Percentiles rank a stretch among this genome's conserved stretches.
These are phyloP conservation scores for Crocidura indochinensis DNA, from an alignment of 2,797 vertebrate genomes.

Conservation along the genomic window DNA sequence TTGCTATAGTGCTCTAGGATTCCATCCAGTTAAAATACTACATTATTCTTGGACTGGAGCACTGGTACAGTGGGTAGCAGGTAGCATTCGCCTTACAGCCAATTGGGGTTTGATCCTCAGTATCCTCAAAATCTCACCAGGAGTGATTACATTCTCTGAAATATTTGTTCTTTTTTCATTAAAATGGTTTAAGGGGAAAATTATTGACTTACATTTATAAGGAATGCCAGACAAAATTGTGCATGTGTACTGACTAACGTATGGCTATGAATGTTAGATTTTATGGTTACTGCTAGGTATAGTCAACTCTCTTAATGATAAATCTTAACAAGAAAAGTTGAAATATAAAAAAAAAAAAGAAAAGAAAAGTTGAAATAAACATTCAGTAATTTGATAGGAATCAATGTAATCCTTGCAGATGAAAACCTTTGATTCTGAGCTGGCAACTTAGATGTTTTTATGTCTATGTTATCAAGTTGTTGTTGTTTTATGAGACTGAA, in stretches of 20 bases:
- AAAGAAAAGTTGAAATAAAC: no score
- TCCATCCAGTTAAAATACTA: neutral
- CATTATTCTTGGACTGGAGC: no score
- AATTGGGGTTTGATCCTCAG: no score
- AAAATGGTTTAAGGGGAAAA: slow-evolving; percentile 26
- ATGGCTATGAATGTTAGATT: neutral
- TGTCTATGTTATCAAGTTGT: no score
- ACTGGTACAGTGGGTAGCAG: no score
- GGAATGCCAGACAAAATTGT: neutral
- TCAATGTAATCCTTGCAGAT: slow-evolving; percentile 24
- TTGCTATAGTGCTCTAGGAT: neutral
- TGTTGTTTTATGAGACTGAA: no score
- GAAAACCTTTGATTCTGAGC: no score
- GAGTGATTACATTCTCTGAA: no score
- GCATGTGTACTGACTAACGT: neutral
- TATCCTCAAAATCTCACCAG: no score
- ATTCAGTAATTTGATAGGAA: neutral
- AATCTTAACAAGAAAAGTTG: slow-evolving; percentile 17
- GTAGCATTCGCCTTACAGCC: no score
- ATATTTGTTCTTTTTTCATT: slow-evolving; percentile 10
- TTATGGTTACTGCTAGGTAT: neutral
- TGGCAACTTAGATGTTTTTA: no score
- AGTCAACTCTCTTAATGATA: neutral
- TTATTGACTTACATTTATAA: slow-evolving; percentile 25
- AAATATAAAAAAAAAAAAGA: no score